Percentiles rank a stretch among this genome's conserved stretches.
These are phyloP conservation scores for Penaeus japonicus DNA, from an alignment of 1,140 invertebrate genomes.

Conservation along the genomic window DNA sequence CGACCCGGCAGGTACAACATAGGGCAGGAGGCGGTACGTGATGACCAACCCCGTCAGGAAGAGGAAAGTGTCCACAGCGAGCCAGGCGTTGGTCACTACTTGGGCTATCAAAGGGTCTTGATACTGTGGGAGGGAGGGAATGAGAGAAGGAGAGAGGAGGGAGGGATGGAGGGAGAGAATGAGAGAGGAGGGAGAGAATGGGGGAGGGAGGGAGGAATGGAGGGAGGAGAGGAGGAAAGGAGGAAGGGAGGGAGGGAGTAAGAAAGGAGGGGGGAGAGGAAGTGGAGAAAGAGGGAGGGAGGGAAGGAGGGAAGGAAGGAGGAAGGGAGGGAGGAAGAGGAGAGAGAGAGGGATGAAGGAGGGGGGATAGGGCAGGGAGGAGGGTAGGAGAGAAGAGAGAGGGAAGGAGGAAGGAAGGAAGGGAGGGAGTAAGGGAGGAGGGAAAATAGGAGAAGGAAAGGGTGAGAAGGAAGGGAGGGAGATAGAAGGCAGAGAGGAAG, in stretches of 20 bases:
- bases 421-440: background rate
- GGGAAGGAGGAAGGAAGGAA: background rate
- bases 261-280: background rate
- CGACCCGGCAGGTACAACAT: background rate
- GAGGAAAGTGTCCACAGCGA: constrained; percentile 21
- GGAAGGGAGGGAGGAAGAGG: background rate
- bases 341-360: background rate
- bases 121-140: constrained; percentile 1
- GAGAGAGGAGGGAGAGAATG: too few species aligned
- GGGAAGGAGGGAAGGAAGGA: background rate
- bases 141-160: too few species aligned
- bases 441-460: background rate
- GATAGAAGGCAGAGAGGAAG: too few species aligned
- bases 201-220: too few species aligned
- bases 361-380: too few species aligned
- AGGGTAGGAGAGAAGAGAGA: background rate
- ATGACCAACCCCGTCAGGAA: background rate
- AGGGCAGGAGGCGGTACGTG: constrained; percentile 14
- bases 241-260: background rate
- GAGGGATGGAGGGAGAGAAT: too few species aligned
- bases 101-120: constrained; percentile 22
- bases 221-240: background rate
- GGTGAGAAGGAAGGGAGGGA: background rate
- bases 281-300: background rate
- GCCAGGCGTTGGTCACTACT: constrained; percentile 22